These are phyloP conservation scores for Dicycla oo DNA, from an alignment of 2,888 invertebrate species.

Conservation along the genomic window DNA sequence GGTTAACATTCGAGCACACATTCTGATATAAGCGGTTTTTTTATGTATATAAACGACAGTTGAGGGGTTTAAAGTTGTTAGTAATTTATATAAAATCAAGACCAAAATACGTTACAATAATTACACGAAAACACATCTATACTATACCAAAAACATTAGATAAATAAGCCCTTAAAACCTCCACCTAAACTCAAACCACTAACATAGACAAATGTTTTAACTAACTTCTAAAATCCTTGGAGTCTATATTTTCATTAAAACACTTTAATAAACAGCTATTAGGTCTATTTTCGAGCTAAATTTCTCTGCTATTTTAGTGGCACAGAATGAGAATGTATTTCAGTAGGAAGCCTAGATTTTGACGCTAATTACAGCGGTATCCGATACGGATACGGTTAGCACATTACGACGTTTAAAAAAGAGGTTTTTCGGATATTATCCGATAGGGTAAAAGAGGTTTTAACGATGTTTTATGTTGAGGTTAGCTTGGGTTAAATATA, in stretches of 20 bases:
- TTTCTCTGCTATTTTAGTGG: slow-evolving; percentile 15
- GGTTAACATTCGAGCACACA: too few species aligned
- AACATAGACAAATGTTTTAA: slow-evolving; percentile 41
- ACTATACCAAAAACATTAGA: neutral
- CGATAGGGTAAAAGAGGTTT: slow-evolving; percentile 34
- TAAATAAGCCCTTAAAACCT: slow-evolving; percentile 15
- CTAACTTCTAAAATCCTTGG: slow-evolving; percentile 41
- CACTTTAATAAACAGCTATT: slow-evolving; percentile 46
- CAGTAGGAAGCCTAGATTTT: slow-evolving; percentile 41
- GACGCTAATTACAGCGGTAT: slow-evolving; percentile 51
- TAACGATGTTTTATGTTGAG: slow-evolving; percentile 30
- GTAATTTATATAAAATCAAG: neutral
- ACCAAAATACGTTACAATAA: slow-evolving; percentile 9
- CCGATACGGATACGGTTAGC: slow-evolving; percentile 44
- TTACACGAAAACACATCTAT: neutral
- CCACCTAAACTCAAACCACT: slow-evolving; percentile 20
- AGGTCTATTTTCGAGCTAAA: slow-evolving; percentile 42
- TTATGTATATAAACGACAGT: too few species aligned
- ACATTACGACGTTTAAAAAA: slow-evolving; percentile 44
- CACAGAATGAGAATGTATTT: slow-evolving; percentile 40
- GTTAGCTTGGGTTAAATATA: neutral
- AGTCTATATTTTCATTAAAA: slow-evolving; percentile 58
- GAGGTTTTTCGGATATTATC: slow-evolving; percentile 40
- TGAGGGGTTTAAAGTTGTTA: neutral
- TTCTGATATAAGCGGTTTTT: too few species aligned